Base-by-base conservation (phyloP, 2,113 vertebrate species). In the Vireo altiloquus region DNA sequence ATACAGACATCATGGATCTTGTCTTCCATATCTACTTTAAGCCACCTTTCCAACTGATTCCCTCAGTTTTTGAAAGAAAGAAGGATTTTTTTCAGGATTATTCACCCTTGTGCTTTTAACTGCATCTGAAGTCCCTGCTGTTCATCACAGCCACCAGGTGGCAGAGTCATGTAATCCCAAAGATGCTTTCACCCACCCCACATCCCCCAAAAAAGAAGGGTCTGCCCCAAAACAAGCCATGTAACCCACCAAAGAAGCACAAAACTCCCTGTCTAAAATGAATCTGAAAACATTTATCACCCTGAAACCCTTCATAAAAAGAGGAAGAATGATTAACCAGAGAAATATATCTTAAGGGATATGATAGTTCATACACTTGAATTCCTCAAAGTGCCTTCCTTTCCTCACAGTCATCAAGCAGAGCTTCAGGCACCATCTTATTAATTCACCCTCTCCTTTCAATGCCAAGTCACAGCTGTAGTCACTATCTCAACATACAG, bases 311-410 rank as follows among this genome's bases (percentile, higher is more conserved):
- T 65, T 57, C 44, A 49, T 3, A 65, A 56, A 19, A 69, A 85
- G 28, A 20, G 30, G 19, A 87, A 65, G 46, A 68, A 49, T 28
- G 2, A 75, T 59, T 56, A 89, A 78, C 24, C 22, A 79, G 17
- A 72, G 13, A 87, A 85, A 46, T 40, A 22, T 13, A 53, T 5
- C 24, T 78, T 59, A 82, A 52, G 17, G 49, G 27, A 75, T 39
- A 63, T 0, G 5, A 82, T 20, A 1, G 0, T 24, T 80, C 14
- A 35, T 28, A 4, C 5, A 82, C 6, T 13, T 5, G 5, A 61
- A 56, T 53, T 60, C 66, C 49, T 84, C 37, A 13, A 61, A 75
- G 59, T 28, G 30, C 40, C 64, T 64, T 64, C 66, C 53, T 39
- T 59, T 72, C 25, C 56, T 81, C 56, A 46, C 13, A 70, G 21